A percentile compares a stretch with the other conserved stretches of the same genome.
Conservation (phyloP, 2,113 vertebrate species). For the Callithrix jacchus region DNA sequence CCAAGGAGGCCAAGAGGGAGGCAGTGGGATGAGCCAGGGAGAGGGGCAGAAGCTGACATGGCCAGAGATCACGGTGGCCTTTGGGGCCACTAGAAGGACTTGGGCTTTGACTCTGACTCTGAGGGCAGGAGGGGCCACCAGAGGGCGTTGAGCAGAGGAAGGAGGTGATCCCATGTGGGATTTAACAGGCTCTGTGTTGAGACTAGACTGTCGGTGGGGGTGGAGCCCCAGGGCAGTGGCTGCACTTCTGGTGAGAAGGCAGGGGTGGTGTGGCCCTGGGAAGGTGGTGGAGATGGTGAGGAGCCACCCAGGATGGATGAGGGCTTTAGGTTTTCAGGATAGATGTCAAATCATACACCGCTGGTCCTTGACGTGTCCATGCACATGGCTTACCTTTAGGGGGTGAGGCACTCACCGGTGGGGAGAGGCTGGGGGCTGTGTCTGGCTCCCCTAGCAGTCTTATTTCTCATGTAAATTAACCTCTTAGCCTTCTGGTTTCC, state of each 20-base stretch:
- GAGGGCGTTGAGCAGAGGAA: background rate
- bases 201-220: background rate
- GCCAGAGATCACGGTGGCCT: background rate
- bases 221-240: rapidly evolving
- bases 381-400: background rate
- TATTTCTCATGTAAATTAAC: background rate
- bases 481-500: background rate
- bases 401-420: rapidly evolving
- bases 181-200: background rate
- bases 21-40: background rate
- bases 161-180: rapidly evolving
- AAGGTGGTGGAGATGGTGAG: background rate
- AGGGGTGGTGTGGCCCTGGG: background rate
- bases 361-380: background rate
- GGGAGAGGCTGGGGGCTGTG: background rate
- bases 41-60: too few relatives aligned
- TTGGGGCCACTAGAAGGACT: too few relatives aligned
- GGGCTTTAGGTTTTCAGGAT: background rate
- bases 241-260: background rate
- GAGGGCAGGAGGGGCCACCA: background rate
- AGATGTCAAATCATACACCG: rapidly evolving
- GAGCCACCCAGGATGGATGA: background rate
- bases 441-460: background rate
- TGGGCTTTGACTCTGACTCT: background rate
- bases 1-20: background rate